phyloP scores from a whole-genome alignment of 2,113 vertebrate genomes.

The Onychorhynchus coronatus region DNA sequence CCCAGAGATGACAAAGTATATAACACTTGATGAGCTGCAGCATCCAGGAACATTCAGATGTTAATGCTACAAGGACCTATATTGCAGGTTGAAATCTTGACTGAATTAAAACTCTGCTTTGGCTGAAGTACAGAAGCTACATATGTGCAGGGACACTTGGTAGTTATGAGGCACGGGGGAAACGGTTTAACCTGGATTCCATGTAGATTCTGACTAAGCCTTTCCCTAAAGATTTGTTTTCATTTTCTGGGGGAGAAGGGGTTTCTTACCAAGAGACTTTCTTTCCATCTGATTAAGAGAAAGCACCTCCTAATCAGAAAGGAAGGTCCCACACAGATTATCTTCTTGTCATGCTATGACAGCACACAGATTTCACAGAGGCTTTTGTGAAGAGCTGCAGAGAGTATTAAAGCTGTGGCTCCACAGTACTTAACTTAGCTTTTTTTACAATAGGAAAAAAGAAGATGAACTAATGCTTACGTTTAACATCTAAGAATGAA shows the following conservation, averaged over 20 bases:
- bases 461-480: background rate
- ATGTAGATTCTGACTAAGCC: conserved; percentile 42
- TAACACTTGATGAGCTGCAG: conserved; percentile 41
- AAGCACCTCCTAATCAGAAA: conserved; percentile 16
- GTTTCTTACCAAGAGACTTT: conserved; percentile 15
- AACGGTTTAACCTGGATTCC: conserved; percentile 57
- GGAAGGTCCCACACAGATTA: conserved; percentile 48
- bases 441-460: background rate
- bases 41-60: conserved; percentile 16
- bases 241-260: conserved; percentile 14
- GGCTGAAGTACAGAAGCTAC: conserved; percentile 1
- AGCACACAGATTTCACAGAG: conserved; percentile 24
- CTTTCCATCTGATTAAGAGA: conserved; percentile 43
- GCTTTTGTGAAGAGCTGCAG: conserved; percentile 17
- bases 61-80: background rate
- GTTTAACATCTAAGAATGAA: background rate
- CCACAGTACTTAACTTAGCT: background rate
- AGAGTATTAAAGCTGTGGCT: background rate
- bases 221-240: conserved; percentile 59
- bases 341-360: conserved; percentile 28
- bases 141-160: background rate
- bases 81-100: conserved; percentile 35
- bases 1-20: conserved; percentile 18
- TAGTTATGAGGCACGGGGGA: background rate
- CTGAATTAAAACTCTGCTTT: conserved; percentile 49